Conservation (phyloP, 2,113 vertebrate genomes). For the Cervus canadensis region DNA sequence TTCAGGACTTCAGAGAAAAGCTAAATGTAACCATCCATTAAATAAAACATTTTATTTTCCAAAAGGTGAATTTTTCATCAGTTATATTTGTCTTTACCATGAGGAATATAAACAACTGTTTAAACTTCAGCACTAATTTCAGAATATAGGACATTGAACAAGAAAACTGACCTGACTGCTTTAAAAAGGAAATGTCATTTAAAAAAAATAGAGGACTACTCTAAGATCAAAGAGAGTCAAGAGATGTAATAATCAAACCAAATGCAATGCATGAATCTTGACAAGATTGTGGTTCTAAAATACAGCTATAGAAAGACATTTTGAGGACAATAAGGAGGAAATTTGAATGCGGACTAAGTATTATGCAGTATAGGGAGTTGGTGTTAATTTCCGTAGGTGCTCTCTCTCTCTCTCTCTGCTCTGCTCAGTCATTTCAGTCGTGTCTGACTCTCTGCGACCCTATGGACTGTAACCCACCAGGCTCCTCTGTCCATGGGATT, state of each 20-base stretch:
- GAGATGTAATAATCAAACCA: constrained; percentile 16
- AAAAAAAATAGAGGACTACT: background rate
- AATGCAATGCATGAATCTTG: background rate
- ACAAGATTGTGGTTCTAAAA: constrained; percentile 14
- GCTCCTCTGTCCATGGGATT: background rate
- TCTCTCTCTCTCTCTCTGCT: background rate
- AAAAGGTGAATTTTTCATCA: constrained; percentile 18
- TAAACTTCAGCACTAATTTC: constrained; percentile 23
- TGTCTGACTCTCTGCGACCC: background rate
- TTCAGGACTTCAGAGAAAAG: background rate
- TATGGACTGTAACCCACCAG: background rate
- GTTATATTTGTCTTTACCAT: constrained; percentile 7
- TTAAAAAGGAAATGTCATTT: constrained; percentile 27
- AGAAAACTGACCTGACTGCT: constrained; percentile 7
- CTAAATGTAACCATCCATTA: background rate
- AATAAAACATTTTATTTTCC: background rate
- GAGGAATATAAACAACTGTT: constrained; percentile 8
- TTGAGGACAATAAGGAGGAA: background rate
- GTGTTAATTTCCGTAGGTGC: background rate
- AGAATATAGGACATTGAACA: constrained; percentile 10
- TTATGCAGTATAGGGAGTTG: constrained; percentile 21
- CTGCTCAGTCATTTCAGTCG: background rate
- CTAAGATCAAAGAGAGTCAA: background rate
- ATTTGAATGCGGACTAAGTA: background rate
- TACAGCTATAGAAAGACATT: background rate